Evolutionary conservation across 2,888 invertebrate species (phyloP).

Genomic region (Micoletzkya japonica): DNA sequence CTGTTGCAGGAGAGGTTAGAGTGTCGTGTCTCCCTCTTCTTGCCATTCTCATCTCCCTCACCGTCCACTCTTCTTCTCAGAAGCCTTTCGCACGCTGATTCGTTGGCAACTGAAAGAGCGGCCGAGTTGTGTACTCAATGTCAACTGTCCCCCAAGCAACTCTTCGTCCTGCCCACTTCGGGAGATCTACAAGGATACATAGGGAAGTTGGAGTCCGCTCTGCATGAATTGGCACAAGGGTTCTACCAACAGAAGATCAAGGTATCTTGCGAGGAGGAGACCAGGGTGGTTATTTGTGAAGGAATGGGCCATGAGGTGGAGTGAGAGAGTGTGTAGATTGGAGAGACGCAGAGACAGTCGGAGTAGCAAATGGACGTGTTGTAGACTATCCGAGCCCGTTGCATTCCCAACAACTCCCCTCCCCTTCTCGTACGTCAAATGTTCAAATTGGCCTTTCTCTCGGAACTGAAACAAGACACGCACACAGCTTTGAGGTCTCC

Average conservation of each 20-base stretch:
- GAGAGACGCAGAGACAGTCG: slow-evolving; percentile 87
- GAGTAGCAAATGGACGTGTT: slow-evolving; percentile 74
- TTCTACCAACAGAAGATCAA: slow-evolving; percentile 89
- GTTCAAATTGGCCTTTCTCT: slow-evolving; percentile 92
- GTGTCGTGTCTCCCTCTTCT: background rate
- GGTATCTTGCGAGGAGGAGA: slow-evolving; percentile 53
- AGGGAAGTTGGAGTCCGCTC: slow-evolving; percentile 85
- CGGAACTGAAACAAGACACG: slow-evolving; percentile 87
- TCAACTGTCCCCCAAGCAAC: slow-evolving; percentile 85
- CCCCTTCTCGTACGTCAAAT: slow-evolving; percentile 91
- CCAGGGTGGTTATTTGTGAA: background rate
- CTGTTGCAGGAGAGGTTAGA: slow-evolving; percentile 47
- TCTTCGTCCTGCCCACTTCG: slow-evolving; percentile 85
- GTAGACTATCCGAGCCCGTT: slow-evolving; percentile 66
- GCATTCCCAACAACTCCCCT: slow-evolving; percentile 62
- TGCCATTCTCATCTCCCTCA: no score
- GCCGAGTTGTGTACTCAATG: slow-evolving; percentile 87
- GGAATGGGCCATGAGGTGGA: no score
- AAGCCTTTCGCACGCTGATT: slow-evolving; percentile 62
- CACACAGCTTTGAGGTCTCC: slow-evolving; percentile 78
- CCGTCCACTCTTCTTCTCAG: slow-evolving; percentile 25
- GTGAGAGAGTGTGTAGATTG: slow-evolving; percentile 84
- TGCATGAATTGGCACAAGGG: slow-evolving; percentile 86
- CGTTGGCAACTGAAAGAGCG: slow-evolving; percentile 84
- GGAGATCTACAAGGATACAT: slow-evolving; percentile 35